Evolutionary conservation across 2,888 invertebrate species (phyloP), one percentile per base, ranked within the genome.

Genomic region (Mythimna vitellina): DNA sequence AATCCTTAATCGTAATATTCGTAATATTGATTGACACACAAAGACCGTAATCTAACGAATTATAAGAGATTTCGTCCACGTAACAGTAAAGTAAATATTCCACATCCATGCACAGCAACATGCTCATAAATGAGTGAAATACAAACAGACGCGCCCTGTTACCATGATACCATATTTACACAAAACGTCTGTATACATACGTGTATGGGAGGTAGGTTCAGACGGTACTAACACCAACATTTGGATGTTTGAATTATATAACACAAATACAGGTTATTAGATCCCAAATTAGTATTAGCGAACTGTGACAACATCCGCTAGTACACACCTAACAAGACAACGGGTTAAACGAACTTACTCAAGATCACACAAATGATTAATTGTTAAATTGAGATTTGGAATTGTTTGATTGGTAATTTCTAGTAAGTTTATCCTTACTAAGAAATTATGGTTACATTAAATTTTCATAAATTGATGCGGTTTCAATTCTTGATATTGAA

Each of bases 121-220:
- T 86, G 87, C 80, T 89, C 91, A 87, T 91, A 91, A 91, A 91
- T 89, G 88, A 89, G 86, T 85, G 86, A 86, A 90, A 85, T 88
- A 86, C 89, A 93, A 93, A 94, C 87, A 93, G 91, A 86, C 93
- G 89, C 93, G 85, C 93, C 94, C 91, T 90, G 90, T 89, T 90
- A 88, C 89, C 89, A 88, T 87, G 87, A 89, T 87, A 86, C 83
- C 80, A 86, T 88, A 85, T 90, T 88, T 88, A 88, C 88, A 87
- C 86, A 81, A 78, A 85, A 81, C 81, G 84, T 86, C 82, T 89
- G 88, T 89, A 89, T 85, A 89, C 85, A 87, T 65, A 79, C 86
- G 84, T 84, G 85, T 88, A 90, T 87, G 84, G 88, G 84, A 81
- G 85, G 87, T 84, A 81, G 84, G 82, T 87, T 85, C 84, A 87